Base-by-base conservation (phyloP, 1,140 invertebrate species). In the Anoplophora glabripennis region DNA sequence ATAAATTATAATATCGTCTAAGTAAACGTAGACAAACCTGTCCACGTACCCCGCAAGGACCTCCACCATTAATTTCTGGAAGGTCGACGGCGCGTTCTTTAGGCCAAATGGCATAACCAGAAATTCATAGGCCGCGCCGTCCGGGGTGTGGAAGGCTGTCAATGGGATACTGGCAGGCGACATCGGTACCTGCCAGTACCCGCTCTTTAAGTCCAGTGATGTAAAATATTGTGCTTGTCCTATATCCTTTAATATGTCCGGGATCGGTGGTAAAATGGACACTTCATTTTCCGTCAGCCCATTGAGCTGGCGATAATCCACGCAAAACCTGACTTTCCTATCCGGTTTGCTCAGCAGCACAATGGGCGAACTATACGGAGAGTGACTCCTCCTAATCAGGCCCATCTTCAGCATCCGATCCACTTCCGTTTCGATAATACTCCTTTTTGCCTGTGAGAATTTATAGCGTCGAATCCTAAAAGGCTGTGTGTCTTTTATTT, bases 261-360 rank as follows among this genome's bases (percentile, higher is more conserved):
- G 2, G n/a, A 68, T 64, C 2, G 34, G 4, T 11, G 69, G 67
- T 10, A 75, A 34, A 3, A 65, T 65, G 17, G 68, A 68, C 0
- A 66, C 54, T n/a, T 73, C 71, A 11, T 66, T 60, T 7, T 55
- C 61, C 0, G 75, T 81, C 0, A 77, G 65, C 0, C 47, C 21
- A 62, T 83, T 79, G 12, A 79, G 42, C 17, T 54, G 62, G 4
- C 76, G 53, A 51, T 64, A 77, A 52, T 78, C 75, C 0, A 77
- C 66, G 45, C 75, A 76, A 9, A 77, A 46, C 10, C 75, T 36
- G 10, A 66, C 46, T 1, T 53, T 51, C 11, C 75, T 74, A 44
- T 73, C 63, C n/a, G 67, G 66, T 52, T 77, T 76, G 17, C 62
- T 66, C 1, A 76, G 73, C 7, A 76, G 63, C 0, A 76, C 62